Evolutionary conservation across 2,888 invertebrate species (phyloP), one percentile per base, ranked within the genome.

Genomic region (Leucozona laternaria): DNA sequence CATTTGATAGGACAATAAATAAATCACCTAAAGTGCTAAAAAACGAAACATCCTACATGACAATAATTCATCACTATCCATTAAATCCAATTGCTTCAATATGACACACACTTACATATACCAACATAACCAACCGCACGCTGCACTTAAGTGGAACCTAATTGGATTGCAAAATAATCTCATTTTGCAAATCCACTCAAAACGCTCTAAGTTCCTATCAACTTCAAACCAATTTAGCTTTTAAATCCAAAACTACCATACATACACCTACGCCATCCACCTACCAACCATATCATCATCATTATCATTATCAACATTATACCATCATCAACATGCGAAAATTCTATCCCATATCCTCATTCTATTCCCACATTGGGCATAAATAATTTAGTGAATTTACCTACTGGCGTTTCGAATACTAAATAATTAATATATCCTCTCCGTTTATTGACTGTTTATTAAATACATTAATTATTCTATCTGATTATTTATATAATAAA

Each of bases 121-220:
- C 17, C 37, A 2, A n/a, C n/a, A n/a, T n/a, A 45, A 28, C 20
- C 28, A 25, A 58, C 15, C 22, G 37, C 31, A 43, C 57, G 58
- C 57, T n/a, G n/a, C 73, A 75, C 58, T 79, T 79, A 68, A 79
- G 20, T n/a, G 10, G 31, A 68, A 58, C 58, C 75, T 73, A 75
- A 68, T 75, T 73, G 50, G 31, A 57, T 75, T 79, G 17, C 43
- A 68, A 79, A 73, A 48, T 72, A 66, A 73, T 75, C 73, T 57
- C 58, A 58, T 73, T 73, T 72, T 43, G 15, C 20, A 73, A 50
- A 79, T 37, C 50, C 53, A 55, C 66, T 75, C 50, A 73, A 79
- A 58, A 45, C 17, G 15, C 57, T 68, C 58, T 60, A 60, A 45
- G 31, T 71, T 55, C 57, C 57, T 58, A 28, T 57, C 43, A 58